Evolutionary conservation across 2,113 vertebrate species (phyloP), one percentile per base, ranked within the genome.

Genomic region (Poeciliopsis prolifica): DNA sequence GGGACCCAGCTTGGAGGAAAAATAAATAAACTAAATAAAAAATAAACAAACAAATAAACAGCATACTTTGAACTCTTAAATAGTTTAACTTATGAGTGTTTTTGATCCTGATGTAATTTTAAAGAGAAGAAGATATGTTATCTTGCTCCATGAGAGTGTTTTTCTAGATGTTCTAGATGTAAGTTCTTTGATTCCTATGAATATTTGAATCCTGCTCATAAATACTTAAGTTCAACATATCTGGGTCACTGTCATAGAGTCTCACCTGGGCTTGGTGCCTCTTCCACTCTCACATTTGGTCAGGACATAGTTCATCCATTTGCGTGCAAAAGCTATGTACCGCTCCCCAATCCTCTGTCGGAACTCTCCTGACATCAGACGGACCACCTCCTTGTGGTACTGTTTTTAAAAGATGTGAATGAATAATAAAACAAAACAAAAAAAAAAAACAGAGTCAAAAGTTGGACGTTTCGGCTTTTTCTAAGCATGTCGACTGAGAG

Each of bases 311-410:
- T 95, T 99, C 98, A 99, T 99, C 98, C 98, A 99, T 72, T 98
- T 99, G 74, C 96, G 95, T 75, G 98, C 98, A 90, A 99, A 99
- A 81, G 88, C 94, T 71, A 99, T 99, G 66, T 99, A 99, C 67
- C 95, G 97, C 71, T 99, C 98, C 61, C 98, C 98, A 62, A 99
- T 99, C 91, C 96, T 97, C 93, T 97, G 97, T 70, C 96, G 94
- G 92, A 97, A 99, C 89, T 97, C 96, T 75, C 98, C 98, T 69
- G 98, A 99, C 98, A 99, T 99, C 68, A 99, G 90, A 28, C 98
- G 97, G 83, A 99, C 97, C 78, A 98, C 97, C 94, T 99, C 98
- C 89, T 99, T 99, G 89, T 99, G 98, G 85, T 99, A 99, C 98
- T 99, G 85, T 86, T 87, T 72, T 3, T 85, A 10, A 78, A 37